These are phyloP conservation scores for Nemurella pictetii DNA, from an alignment of 2,888 invertebrate genomes.

Conservation along the genomic window DNA sequence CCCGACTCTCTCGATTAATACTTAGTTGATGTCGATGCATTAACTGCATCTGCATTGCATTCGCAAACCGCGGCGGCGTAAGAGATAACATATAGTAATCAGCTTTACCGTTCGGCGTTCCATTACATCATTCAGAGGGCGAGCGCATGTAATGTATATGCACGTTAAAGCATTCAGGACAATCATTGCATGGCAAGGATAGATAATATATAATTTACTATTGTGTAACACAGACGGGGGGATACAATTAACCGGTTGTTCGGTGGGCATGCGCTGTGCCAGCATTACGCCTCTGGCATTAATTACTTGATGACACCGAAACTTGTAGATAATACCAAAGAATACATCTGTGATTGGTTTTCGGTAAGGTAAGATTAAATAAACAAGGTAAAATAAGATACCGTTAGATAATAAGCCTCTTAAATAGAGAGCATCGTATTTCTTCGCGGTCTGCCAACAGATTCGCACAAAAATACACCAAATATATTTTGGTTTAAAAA, in stretches of 20 bases:
- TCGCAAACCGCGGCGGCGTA: background rate
- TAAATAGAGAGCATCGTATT: no score
- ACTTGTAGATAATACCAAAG: no score
- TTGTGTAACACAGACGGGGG: background rate
- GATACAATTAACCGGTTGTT: background rate
- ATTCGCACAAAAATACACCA: no score
- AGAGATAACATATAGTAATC: background rate
- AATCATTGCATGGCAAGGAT: background rate
- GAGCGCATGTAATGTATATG: background rate
- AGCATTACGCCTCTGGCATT: no score
- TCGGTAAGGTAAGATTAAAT: no score
- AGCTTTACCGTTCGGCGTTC: background rate
- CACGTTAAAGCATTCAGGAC: background rate
- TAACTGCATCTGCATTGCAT: background rate
- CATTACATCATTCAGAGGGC: background rate
- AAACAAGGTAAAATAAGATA: no score
- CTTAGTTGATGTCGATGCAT: background rate
- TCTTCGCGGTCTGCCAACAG: no score
- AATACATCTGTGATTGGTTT: no score
- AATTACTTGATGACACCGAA: no score
- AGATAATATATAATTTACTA: background rate
- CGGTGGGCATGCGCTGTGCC: background rate
- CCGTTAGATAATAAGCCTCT: no score
- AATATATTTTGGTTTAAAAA: no score
- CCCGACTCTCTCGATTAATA: background rate